These are phyloP conservation scores for Luperina nickerlii DNA, from an alignment of 2,888 invertebrate genomes.

Conservation along the genomic window DNA sequence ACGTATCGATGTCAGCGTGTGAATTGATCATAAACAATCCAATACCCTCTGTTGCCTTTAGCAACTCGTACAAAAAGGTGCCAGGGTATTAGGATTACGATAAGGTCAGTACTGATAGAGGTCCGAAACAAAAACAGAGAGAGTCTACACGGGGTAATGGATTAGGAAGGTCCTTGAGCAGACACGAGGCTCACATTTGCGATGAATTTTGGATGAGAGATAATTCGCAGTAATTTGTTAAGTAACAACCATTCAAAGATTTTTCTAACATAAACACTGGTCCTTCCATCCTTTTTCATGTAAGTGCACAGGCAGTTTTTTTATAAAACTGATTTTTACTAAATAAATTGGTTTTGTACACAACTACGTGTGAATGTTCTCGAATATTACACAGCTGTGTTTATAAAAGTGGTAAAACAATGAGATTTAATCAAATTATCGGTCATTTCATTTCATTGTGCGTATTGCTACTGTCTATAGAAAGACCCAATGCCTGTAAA, in stretches of 20 bases:
- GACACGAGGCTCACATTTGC: slow-evolving; percentile 1
- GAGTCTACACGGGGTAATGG: slow-evolving; percentile 33
- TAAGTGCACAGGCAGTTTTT: not conserved
- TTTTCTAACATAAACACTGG: not conserved
- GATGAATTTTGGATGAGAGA: slow-evolving; percentile 19
- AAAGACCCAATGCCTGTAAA: not conserved
- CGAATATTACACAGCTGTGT: slow-evolving; percentile 43
- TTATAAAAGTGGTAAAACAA: slow-evolving; percentile 31
- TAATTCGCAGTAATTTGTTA: not conserved
- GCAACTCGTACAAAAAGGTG: slow-evolving; percentile 38
- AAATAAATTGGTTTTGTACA: not conserved
- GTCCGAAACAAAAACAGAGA: slow-evolving; percentile 45
- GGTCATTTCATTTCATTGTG: slow-evolving; percentile 18
- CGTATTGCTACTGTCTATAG: slow-evolving; percentile 2
- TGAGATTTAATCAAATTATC: slow-evolving; percentile 35
- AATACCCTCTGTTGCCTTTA: slow-evolving; percentile 14
- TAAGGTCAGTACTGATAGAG: slow-evolving; percentile 43
- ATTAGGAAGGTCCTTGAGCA: slow-evolving; percentile 23
- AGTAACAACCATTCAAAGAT: not conserved
- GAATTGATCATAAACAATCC: slow-evolving; percentile 25
- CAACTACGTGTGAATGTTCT: not conserved
- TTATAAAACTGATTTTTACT: not conserved
- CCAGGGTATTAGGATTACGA: slow-evolving; percentile 34
- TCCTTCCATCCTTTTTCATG: not conserved
- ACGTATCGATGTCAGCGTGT: slow-evolving; percentile 16